Evolutionary conservation across 2,888 invertebrate genomes (phyloP), one percentile per base, ranked within the genome.

Genomic region (Orchestes rusci): DNA sequence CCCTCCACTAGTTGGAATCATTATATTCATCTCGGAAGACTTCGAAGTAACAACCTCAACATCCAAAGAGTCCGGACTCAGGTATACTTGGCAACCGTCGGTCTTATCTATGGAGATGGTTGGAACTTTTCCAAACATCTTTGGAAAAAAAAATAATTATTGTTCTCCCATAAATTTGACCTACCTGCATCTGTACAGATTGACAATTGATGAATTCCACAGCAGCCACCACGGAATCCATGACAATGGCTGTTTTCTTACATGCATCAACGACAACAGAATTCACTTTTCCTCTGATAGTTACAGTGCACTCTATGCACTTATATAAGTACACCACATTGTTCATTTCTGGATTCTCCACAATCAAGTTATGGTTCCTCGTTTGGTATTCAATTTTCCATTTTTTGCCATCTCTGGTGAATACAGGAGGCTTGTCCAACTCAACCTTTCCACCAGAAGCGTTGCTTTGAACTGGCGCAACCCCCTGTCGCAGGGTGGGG

Each of bases 131-230:
- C 92, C 94, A 64, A 92, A 75, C 39, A 91, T 91, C 92, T 94
- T 23, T 10, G 23, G 69, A 7, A 66, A 59, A 16, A 33, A 38
- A 15, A 37, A 16, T 19, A 30, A 37, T 31, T 20, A 12, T 16
- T 3, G 7, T 13, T 7, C 4, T 23, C 20, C 4, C 4, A 16
- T 16, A 13, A 13, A 40, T 20, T 5, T 15, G 23, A 13, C n/a
- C 31, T 62, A 93, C 95, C 85, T 97, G 96, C 83, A 93, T 91
- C 72, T 99, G 91, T 55, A 95, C 88, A 42, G 93, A 92, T 72
- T 95, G 93, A 70, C 95, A 96, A 73, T 99, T 99, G 68, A 99
- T 91, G 67, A 97, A 93, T 73, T 99, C 97, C 53, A 95, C 77
- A 53, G 91, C 87, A 40, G 95, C 84, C 7, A 99, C 92, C 52